Evolutionary conservation across 2,113 vertebrate genomes (phyloP).

Genomic region (Pluvianellus socialis): DNA sequence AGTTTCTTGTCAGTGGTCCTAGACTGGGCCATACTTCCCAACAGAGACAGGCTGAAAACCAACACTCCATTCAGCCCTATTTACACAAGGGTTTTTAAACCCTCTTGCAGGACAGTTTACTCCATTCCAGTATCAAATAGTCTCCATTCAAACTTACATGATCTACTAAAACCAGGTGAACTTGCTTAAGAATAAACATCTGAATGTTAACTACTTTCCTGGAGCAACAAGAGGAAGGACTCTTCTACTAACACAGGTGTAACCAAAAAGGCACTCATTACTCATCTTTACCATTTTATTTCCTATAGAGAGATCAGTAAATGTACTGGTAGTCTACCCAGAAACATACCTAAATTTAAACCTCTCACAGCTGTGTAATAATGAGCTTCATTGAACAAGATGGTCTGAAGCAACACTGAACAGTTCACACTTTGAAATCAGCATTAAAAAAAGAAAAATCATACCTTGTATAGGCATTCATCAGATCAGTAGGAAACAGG

Average conservation of each 20-base stretch:
- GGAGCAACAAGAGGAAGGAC: neutral
- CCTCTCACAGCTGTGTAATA: neutral
- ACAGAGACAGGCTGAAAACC: neutral
- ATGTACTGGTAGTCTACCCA: neutral
- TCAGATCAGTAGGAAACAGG: neutral
- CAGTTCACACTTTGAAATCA: conserved; percentile 35
- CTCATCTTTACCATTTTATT: neutral
- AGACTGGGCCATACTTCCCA: neutral
- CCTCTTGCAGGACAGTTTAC: neutral
- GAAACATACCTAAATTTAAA: neutral
- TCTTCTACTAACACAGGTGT: neutral
- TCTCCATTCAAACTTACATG: neutral
- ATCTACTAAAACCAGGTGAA: neutral
- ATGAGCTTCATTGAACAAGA: neutral
- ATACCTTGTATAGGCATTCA: neutral
- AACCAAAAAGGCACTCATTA: neutral
- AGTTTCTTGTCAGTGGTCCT: neutral
- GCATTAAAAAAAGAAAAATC: conserved; percentile 3
- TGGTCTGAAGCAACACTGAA: conserved; percentile 16
- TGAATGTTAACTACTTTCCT: neutral
- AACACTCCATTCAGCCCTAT: neutral
- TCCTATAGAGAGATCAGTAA: neutral
- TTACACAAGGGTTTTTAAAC: neutral
- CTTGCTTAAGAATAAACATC: neutral
- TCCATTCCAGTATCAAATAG: neutral